Evolutionary conservation across 2,888 invertebrate genomes (phyloP).

Genomic region (Vandiemenella viatica): DNA sequence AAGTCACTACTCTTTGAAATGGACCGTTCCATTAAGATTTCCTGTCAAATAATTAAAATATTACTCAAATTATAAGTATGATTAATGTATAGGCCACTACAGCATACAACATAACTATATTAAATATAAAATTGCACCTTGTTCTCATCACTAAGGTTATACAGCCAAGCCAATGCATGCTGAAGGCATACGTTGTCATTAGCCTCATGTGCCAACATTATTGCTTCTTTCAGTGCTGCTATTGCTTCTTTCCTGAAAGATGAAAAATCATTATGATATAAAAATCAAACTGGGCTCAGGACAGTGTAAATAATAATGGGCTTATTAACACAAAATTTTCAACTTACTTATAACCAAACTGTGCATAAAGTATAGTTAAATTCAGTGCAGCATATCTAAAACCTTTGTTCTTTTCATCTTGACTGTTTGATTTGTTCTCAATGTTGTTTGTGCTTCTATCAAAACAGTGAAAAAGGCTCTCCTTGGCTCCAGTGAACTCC

Average conservation of each 20-base stretch:
- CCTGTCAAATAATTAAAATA: slow-evolving; percentile 25
- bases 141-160: slow-evolving; percentile 36
- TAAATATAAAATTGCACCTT: slow-evolving; percentile 24
- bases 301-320: too few species aligned
- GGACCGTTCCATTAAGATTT: slow-evolving; percentile 48
- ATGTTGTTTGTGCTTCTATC: slow-evolving; percentile 41
- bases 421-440: slow-evolving; percentile 29
- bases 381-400: slow-evolving; percentile 84
- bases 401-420: slow-evolving; percentile 36
- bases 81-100: not conserved
- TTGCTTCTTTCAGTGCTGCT: slow-evolving; percentile 70
- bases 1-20: slow-evolving; percentile 51
- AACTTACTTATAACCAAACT: slow-evolving; percentile 63
- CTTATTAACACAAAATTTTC: slow-evolving; percentile 1
- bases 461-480: slow-evolving; percentile 68
- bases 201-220: slow-evolving; percentile 74
- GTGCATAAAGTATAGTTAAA: slow-evolving; percentile 72
- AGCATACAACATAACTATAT: not conserved
- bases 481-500: slow-evolving; percentile 72
- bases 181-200: slow-evolving; percentile 75
- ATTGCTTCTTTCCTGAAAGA: slow-evolving; percentile 53
- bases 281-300: too few species aligned
- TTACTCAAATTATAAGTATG: not conserved
- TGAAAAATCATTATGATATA: not conserved
- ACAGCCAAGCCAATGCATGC: slow-evolving; percentile 71